Base-by-base conservation (phyloP, 2,888 invertebrate genomes). In the Limnephilus marmoratus region DNA sequence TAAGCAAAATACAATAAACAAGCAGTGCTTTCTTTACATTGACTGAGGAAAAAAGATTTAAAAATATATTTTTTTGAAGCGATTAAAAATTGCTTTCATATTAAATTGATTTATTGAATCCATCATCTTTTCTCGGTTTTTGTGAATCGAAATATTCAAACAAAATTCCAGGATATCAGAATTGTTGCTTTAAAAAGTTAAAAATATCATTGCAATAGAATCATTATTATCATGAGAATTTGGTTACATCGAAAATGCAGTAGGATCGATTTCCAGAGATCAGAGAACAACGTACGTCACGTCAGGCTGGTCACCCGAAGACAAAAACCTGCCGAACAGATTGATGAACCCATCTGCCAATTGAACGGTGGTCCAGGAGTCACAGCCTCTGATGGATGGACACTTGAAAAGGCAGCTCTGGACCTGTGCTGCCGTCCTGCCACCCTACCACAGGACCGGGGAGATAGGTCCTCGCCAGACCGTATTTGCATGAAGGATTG, bases 271-370 rank as follows among this genome's bases (percentile, higher is more conserved):
- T 18, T 24, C n/a, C n/a, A 24, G 9, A 68, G 53, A 5, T 18
- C 15, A 53, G 53, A 53, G 68, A 68, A n/a, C 68, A 68, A 68
- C 68, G 68, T 68, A 24, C 24, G 68, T 68, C 41, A 86, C 80
- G 85, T 53, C 86, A 37, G 85, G 85, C n/a, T 86, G 86, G 83
- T 80, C 80, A 49, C 83, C 85, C 37, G 82, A 68, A 68, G 68
- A 90, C 92, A 91, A 91, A 91, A 92, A 91, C 81, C 93, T 92
- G 92, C 92, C 93, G 93, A 92, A 92, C 91, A 93, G 93, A 93
- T 93, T 93, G 93, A 93, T 93, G 92, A 92, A 92, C 85, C 92
- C 92, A 91, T 93, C 91, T 91, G 92, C 91, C 91, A 91, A 93
- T 93, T 93, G 93, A 82, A 83, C 31, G 93, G 93, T 90, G 93